Conservation (phyloP, 2,113 vertebrate genomes). For the Xiphias gladius region DNA sequence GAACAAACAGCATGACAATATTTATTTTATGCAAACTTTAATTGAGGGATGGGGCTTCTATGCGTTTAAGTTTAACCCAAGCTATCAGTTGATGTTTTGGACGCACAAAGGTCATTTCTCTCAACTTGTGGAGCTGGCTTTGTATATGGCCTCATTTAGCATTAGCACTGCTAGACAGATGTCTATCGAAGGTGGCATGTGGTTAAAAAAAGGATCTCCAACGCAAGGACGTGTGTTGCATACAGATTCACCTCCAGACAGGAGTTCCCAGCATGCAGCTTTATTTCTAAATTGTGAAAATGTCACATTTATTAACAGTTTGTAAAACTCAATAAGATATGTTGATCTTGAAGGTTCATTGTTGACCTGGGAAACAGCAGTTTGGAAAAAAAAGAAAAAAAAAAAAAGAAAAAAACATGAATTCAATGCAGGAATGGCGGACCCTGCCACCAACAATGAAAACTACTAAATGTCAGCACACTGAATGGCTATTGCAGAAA, state of each 20-base stretch:
- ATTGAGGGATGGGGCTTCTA: not conserved
- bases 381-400: too few relatives aligned
- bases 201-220: too few relatives aligned
- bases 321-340: not conserved
- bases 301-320: not conserved
- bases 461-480: too few relatives aligned
- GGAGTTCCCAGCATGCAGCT: not conserved
- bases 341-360: not conserved
- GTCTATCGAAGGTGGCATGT: not conserved
- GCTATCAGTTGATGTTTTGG: not conserved
- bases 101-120: not conserved
- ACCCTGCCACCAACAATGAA: too few relatives aligned
- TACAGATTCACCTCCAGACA: not conserved
- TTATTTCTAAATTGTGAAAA: not conserved
- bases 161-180: not conserved
- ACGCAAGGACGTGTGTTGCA: too few relatives aligned
- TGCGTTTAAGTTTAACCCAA: not conserved
- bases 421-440: too few relatives aligned
- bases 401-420: too few relatives aligned
- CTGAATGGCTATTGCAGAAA: too few relatives aligned
- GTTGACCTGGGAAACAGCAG: not conserved
- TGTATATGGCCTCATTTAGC: not conserved
- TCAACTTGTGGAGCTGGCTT: not conserved
- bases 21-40: not conserved
- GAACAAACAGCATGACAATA: not conserved